Evolutionary conservation across 64 coral and sea anemone genomes (phyloP).

Genomic region (Acropora yongei): DNA sequence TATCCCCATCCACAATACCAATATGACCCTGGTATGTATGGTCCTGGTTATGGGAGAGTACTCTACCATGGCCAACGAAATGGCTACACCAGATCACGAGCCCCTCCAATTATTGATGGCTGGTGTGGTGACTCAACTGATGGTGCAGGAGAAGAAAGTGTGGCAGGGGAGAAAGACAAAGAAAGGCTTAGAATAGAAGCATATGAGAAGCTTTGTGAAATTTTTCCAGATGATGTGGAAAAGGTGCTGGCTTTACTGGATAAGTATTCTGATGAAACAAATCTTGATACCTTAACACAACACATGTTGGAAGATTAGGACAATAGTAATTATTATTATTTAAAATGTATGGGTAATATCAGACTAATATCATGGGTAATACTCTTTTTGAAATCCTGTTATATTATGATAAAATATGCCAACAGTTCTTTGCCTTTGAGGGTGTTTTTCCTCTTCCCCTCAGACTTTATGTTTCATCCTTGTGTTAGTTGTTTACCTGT

Average conservation of each 20-base stretch:
- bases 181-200: conserved; percentile 69
- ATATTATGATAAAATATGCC: background rate
- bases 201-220: conserved; percentile 77
- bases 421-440: background rate
- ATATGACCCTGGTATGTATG: conserved; percentile 24
- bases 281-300: conserved; percentile 65
- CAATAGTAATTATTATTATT: background rate
- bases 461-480: too few relatives aligned
- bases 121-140: conserved; percentile 66
- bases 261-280: conserved; percentile 65
- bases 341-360: background rate
- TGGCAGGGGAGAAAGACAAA: conserved; percentile 8
- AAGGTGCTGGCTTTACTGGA: conserved; percentile 82
- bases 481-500: too few relatives aligned
- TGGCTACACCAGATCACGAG: conserved; percentile 67
- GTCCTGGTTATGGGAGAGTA: background rate
- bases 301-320: conserved; percentile 63
- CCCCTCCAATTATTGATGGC: conserved; percentile 66
- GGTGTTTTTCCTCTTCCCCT: too few relatives aligned
- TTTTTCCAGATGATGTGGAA: conserved; percentile 79
- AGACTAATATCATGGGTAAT: background rate
- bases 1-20: conserved; percentile 60
- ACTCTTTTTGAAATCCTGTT: background rate
- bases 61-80: conserved; percentile 73
- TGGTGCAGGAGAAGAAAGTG: conserved; percentile 29